Conservation (phyloP, 2,797 vertebrate species). For the Pangasius macronema region DNA sequence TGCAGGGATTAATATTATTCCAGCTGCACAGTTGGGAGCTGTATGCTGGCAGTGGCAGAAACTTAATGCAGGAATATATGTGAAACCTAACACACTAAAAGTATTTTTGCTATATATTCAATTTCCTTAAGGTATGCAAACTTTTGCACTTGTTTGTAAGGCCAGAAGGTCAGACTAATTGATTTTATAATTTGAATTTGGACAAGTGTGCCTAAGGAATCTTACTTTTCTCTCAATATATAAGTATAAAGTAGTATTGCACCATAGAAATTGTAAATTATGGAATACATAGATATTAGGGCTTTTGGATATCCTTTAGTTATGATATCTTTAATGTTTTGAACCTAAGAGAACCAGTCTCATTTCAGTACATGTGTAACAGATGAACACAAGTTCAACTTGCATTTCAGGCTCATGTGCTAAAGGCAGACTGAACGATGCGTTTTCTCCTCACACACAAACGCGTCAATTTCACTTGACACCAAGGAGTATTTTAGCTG, state of each 20-base stretch:
- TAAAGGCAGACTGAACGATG: neutral
- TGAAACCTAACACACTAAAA: neutral
- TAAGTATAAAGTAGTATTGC: neutral
- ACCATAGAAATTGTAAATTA: neutral
- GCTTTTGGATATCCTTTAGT: neutral
- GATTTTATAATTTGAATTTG: neutral
- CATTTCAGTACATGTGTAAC: neutral
- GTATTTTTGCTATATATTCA: neutral
- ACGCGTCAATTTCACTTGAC: neutral
- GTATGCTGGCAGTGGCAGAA: neutral
- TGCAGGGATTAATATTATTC: neutral
- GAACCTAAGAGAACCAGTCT: neutral
- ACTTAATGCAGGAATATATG: neutral
- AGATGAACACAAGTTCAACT: neutral
- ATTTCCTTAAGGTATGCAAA: neutral
- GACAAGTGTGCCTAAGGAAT: neutral
- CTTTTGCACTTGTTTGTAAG: neutral
- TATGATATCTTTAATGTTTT: neutral
- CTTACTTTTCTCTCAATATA: neutral
- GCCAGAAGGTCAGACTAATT: neutral
- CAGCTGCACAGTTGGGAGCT: neutral
- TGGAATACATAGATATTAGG: neutral
- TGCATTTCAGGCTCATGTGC: neutral
- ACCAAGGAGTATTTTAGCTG: neutral
- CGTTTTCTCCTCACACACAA: neutral